Evolutionary conservation across 2,888 invertebrate genomes (phyloP).

Genomic region (Trichopria drosophilae): DNA sequence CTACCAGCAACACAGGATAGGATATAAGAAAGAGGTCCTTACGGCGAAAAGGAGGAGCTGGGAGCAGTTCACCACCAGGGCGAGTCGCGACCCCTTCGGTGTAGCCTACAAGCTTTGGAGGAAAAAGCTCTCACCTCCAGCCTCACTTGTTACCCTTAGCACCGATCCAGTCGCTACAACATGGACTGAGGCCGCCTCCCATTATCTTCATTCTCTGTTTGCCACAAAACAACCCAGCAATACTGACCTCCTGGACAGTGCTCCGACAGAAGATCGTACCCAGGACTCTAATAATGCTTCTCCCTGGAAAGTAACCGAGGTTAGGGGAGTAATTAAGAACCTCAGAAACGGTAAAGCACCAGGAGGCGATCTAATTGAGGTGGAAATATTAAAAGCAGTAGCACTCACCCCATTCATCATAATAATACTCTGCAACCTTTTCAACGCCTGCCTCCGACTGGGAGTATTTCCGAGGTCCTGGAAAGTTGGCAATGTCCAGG

Average conservation of each 20-base stretch:
- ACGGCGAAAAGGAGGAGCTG: background rate
- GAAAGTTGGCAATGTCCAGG: slow-evolving; percentile 13
- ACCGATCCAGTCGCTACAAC: too few relatives aligned
- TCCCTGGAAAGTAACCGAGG: too few relatives aligned
- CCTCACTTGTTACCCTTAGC: too few relatives aligned
- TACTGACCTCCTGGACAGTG: too few relatives aligned
- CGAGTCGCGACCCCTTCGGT: background rate
- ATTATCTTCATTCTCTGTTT: too few relatives aligned
- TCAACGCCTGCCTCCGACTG: slow-evolving; percentile 9
- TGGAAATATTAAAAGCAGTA: background rate
- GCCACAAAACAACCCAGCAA: too few relatives aligned
- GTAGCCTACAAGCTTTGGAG: background rate
- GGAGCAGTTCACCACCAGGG: background rate
- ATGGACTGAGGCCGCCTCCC: too few relatives aligned
- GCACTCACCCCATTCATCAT: background rate
- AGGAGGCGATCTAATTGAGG: background rate
- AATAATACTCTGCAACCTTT: background rate
- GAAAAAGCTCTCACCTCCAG: too few relatives aligned
- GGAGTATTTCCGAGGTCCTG: slow-evolving; percentile 14
- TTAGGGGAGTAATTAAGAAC: background rate
- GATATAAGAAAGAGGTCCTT: background rate
- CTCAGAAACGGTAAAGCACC: background rate
- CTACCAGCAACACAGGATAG: background rate
- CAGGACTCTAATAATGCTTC: too few relatives aligned
- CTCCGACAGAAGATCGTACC: too few relatives aligned